These are phyloP conservation scores for Wiebesia pumilae DNA, from an alignment of 1,140 invertebrate genomes.

Conservation along the genomic window DNA sequence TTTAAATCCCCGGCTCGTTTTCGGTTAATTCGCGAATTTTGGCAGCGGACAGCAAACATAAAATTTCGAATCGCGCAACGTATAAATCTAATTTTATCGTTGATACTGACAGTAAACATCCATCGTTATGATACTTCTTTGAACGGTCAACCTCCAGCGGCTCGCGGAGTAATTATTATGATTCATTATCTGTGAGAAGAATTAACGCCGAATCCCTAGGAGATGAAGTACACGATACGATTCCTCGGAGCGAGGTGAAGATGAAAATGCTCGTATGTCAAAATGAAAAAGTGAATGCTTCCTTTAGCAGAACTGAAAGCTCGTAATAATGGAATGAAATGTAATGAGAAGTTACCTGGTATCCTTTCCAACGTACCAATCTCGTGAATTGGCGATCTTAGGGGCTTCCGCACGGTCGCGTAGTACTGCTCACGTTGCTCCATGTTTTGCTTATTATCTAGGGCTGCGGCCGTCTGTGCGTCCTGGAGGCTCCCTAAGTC, in stretches of 20 bases:
- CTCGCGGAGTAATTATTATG: no score
- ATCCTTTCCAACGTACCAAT: conserved; percentile 74
- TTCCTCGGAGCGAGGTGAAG: neutral
- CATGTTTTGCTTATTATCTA: conserved; percentile 78
- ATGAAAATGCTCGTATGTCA: neutral
- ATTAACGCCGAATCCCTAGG: no score
- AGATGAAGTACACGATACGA: no score
- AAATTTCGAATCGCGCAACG: no score
- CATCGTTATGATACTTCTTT: no score
- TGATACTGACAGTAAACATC: no score
- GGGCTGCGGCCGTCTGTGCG: conserved; percentile 72
- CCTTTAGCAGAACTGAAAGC: neutral
- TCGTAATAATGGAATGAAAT: conserved; percentile 32
- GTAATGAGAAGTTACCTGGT: conserved; percentile 68
- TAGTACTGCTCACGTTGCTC: conserved; percentile 77
- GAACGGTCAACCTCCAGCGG: no score
- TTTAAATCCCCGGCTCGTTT: no score
- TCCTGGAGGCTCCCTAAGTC: conserved; percentile 72
- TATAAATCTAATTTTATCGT: no score
- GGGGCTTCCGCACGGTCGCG: conserved; percentile 76
- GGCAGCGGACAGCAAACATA: no score
- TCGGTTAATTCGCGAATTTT: no score
- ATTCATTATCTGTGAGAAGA: no score
- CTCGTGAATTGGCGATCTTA: conserved; percentile 74
- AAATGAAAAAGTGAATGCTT: conserved; percentile 15